Percentiles rank a stretch among this genome's conserved stretches.
These are phyloP conservation scores for Diarsia mendica DNA, from an alignment of 2,888 invertebrate genomes.

Conservation along the genomic window DNA sequence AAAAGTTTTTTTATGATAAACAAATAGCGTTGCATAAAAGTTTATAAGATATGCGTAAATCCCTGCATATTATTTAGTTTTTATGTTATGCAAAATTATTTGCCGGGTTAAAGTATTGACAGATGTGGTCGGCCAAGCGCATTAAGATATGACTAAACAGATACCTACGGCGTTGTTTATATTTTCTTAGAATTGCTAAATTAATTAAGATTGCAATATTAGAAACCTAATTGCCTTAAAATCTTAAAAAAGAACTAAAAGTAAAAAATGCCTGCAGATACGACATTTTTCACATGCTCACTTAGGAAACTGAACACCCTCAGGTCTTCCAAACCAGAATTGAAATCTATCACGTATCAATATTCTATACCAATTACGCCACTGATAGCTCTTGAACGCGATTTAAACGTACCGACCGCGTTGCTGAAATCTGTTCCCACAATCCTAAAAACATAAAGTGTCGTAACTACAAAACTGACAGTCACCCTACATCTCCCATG, in stretches of 20 bases:
- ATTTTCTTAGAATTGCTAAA: background rate
- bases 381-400: too few relatives aligned
- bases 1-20: background rate
- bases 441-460: background rate
- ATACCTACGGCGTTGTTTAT: background rate
- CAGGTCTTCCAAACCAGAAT: too few relatives aligned
- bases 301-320: background rate
- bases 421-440: background rate
- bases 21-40: background rate
- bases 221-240: too few relatives aligned
- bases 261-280: background rate
- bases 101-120: background rate
- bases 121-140: background rate
- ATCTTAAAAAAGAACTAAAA: background rate
- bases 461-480: conserved; percentile 12
- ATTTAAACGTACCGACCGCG: too few relatives aligned
- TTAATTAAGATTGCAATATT: background rate
- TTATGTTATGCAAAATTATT: too few relatives aligned
- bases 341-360: too few relatives aligned
- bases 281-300: background rate
- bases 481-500: conserved; percentile 59
- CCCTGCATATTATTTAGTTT: background rate
- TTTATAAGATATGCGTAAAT: background rate
- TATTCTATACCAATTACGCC: too few relatives aligned
- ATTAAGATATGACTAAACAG: background rate